Evolutionary conservation across 2,888 invertebrate genomes (phyloP).

Genomic region (Polyploca ridens): DNA sequence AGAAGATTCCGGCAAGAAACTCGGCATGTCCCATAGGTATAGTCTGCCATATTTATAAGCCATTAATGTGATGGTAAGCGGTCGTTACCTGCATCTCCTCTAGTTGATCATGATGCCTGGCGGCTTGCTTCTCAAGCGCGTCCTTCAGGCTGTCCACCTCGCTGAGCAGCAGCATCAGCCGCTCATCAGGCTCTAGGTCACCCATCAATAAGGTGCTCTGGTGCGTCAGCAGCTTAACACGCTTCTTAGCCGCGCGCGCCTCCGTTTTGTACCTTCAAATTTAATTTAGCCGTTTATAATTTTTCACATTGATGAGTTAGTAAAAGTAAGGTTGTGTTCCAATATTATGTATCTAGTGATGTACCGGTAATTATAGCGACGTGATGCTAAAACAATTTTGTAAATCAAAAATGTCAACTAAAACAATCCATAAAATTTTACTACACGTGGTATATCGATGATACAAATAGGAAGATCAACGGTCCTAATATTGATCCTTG

Average conservation of each 20-base stretch:
- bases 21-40: too few relatives aligned
- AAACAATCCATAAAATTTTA: neutral
- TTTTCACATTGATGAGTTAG: too few relatives aligned
- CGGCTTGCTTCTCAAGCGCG: conserved; percentile 85
- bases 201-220: conserved; percentile 88
- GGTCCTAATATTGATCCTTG: neutral
- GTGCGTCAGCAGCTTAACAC: conserved; percentile 85
- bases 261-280: conserved; percentile 75
- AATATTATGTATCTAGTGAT: too few relatives aligned
- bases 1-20: too few relatives aligned
- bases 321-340: too few relatives aligned
- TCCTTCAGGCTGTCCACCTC: conserved; percentile 87
- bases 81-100: conserved; percentile 83
- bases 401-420: neutral
- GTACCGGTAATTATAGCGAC: too few relatives aligned
- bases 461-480: neutral
- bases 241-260: conserved; percentile 86
- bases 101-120: conserved; percentile 82
- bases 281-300: too few relatives aligned
- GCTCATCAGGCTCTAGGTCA: conserved; percentile 82
- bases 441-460: neutral
- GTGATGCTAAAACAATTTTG: neutral
- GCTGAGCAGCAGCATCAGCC: conserved; percentile 81
- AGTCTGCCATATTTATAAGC: too few relatives aligned
- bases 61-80: too few relatives aligned